Evolutionary conservation across 2,888 invertebrate genomes (phyloP), one percentile per base, ranked within the genome.

Genomic region (Lydus trimaculatus): DNA sequence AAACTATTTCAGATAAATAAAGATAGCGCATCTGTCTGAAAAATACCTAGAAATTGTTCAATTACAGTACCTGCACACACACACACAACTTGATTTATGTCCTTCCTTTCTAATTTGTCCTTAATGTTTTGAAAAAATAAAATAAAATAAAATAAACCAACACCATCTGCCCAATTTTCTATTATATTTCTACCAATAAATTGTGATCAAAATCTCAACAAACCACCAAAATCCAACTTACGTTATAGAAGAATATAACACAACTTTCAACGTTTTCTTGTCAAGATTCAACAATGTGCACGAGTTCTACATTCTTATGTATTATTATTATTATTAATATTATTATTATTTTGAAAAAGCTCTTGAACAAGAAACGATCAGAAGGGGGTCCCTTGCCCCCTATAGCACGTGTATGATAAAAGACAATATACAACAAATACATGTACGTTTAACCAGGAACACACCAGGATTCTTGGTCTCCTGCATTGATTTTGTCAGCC

Each of bases 401-500:
- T 48, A 20, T 23, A 72, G 75, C 75, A 75, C 75, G 75, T 73
- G 75, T 48, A 20, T 73, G 75, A 75, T 66, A 72, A 59, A 69
- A 72, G 70, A 73, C 73, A 75, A 75, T 72, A 68, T 66, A 48
- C 48, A 11, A 67, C 66, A 66, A 58, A 11, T 3, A 20, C 17
- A 20, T 20, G 7, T 48, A 48, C 8, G 20, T 72, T 59, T 58
- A 70, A 63, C 61, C 43, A 48, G 48, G 48, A 48, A n/a, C 73
- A 72, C 69, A 72, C 68, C 73, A 72, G 64, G 74, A 75, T 72
- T 69, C 69, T 70, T 72, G 66, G 72, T 74, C 71, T 77, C 79
- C 78, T 77, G 79, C 79, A 67, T 77, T 71, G 77, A 72, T 68
- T 75, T 78, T 78, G 78, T 79, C 76, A 72, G 71, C 65, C 69